Base-by-base conservation (phyloP, 2,888 invertebrate genomes). In the Cistogaster globosa region DNA sequence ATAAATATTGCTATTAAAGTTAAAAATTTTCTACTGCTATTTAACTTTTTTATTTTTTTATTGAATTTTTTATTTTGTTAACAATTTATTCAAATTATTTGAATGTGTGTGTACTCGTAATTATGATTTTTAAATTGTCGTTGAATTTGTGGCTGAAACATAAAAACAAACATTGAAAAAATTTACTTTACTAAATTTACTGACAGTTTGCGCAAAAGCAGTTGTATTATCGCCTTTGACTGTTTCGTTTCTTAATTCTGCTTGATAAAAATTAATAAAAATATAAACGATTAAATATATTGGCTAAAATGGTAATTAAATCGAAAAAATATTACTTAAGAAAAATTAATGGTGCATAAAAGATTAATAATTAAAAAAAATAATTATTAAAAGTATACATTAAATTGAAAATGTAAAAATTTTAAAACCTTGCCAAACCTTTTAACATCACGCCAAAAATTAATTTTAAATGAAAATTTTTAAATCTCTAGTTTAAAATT, bases 171-270 rank as follows among this genome's bases (percentile, higher is more conserved):
- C 57, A 51, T 45, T 69, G 65, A 48, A 72, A 72, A 65, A 68
- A 72, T 62, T 77, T 75, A 67, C 22, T 20, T 75, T 78, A n/a
- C n/a, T n/a, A n/a, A n/a, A n/a, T n/a, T n/a, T 1, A 26, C 26
- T 2, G 65, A 62, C 45, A 60, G 71, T 32, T 65, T 75, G 58
- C 82, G 85, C 85, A 85, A 78, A 85, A 75, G 79, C 85, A 85
- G 82, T 85, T 82, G 78, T 51, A 26, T 75, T 45, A 62, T 20
- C 60, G 85, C 38, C 75, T 65, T 82, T 65, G 62, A 36, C 45
- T 65, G 42, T 48, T 8, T 58, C 69, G 77, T 74, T 76, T 45
- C 38, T 76, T 65, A 4, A 42, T 42, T 42, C 12, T 9, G 8
- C 62, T 55, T 7, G 57, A 74, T n/a, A 14, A 68, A 32, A 62